Conservation (phyloP, 2,888 invertebrate species). For the Apamea anceps region DNA sequence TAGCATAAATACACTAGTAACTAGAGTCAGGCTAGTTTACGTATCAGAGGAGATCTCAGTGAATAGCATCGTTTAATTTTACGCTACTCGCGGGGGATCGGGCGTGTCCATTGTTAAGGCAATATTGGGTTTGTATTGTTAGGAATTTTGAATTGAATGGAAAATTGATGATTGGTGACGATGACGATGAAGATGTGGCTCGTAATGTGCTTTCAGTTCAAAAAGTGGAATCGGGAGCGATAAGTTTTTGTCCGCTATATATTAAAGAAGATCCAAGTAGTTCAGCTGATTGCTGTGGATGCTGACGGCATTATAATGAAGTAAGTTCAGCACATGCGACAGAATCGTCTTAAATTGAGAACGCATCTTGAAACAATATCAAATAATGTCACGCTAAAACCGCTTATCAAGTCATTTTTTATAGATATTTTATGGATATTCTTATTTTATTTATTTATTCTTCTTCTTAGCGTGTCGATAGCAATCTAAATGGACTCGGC, state of each 20-base stretch:
- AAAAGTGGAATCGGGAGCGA: not conserved
- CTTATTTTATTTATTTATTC: not conserved
- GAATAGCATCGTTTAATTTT: constrained; percentile 85
- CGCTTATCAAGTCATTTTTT: not conserved
- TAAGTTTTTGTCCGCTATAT: too few relatives aligned
- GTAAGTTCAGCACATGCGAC: not conserved
- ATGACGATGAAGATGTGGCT: not conserved
- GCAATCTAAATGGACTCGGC: too few relatives aligned
- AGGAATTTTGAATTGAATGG: not conserved
- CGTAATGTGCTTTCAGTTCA: not conserved
- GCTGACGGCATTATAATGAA: not conserved
- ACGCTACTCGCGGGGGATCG: constrained; percentile 73
- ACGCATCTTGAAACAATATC: not conserved
- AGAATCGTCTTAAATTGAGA: not conserved
- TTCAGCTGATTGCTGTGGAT: too few relatives aligned
- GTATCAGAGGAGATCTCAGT: constrained; percentile 76
- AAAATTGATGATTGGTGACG: not conserved
- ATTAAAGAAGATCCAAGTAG: not conserved
- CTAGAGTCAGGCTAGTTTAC: constrained; percentile 75
- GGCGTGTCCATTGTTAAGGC: constrained; percentile 67
- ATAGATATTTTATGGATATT: too few relatives aligned
- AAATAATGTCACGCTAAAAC: not conserved
- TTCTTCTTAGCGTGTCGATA: too few relatives aligned
- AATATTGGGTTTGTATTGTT: constrained; percentile 8
- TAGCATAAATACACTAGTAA: constrained; percentile 71